Conservation (phyloP, 2,113 vertebrate species). For the Platichthys flesus region DNA sequence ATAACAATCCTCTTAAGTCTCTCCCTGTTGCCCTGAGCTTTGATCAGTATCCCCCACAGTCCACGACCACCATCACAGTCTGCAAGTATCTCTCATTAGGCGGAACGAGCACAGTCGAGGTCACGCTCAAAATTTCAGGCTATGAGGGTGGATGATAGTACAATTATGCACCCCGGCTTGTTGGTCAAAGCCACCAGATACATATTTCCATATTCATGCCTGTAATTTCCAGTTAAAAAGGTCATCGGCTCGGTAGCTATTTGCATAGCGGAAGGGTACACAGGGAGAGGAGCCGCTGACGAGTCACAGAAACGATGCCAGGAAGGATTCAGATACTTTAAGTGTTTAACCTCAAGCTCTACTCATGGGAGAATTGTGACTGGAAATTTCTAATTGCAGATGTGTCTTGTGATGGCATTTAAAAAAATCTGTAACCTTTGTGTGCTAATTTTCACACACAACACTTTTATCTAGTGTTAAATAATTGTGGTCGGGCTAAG, state of each 20-base stretch:
- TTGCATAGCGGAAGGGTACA: slow-evolving; percentile 48
- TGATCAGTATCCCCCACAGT: slow-evolving; percentile 52
- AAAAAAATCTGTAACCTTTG: background rate
- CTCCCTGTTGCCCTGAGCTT: slow-evolving; percentile 48
- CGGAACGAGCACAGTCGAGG: slow-evolving; percentile 35
- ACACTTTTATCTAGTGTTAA: no score
- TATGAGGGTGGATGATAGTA: slow-evolving; percentile 33
- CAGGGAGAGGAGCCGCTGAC: slow-evolving; percentile 30
- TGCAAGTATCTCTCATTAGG: slow-evolving; percentile 2
- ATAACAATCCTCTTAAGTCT: slow-evolving; percentile 58
- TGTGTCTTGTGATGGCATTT: background rate
- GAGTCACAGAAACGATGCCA: slow-evolving; percentile 20
- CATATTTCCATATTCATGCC: slow-evolving; percentile 65
- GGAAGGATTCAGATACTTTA: slow-evolving; percentile 8
- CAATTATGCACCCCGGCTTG: slow-evolving; percentile 49
- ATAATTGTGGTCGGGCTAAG: no score
- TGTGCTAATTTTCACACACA: no score
- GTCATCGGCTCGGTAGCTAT: slow-evolving; percentile 49
- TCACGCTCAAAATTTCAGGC: slow-evolving; percentile 36
- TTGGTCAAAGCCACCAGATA: slow-evolving; percentile 53
- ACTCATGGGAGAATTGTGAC: background rate
- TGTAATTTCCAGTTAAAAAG: slow-evolving; percentile 59
- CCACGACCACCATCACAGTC: slow-evolving; percentile 8
- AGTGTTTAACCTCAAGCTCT: slow-evolving; percentile 15
- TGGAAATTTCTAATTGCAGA: background rate